A percentile compares a stretch with the other conserved stretches of the same genome.
Conservation (phyloP, 1,140 invertebrate genomes). For the Heterodera carotae region DNA sequence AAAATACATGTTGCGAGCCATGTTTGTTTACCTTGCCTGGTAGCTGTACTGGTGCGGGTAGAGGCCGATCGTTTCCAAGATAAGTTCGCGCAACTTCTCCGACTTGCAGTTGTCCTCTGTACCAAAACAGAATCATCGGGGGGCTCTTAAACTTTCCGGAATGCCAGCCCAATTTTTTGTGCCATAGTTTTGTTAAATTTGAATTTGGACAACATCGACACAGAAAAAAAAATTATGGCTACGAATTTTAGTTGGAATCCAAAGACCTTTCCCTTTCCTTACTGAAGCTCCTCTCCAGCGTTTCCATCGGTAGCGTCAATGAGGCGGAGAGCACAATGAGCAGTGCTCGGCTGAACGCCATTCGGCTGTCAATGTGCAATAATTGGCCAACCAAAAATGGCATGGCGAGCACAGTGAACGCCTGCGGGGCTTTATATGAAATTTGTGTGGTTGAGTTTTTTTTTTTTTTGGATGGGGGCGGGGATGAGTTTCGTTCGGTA, state of each 20-base stretch:
- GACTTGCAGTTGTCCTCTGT: slow-evolving; percentile 65
- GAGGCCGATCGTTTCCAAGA: slow-evolving; percentile 61
- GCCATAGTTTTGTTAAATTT: too few species aligned
- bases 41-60: slow-evolving; percentile 66
- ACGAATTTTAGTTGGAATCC: too few species aligned
- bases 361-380: slow-evolving; percentile 2
- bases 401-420: neutral
- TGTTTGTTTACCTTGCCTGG: slow-evolving; percentile 55
- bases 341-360: slow-evolving; percentile 4
- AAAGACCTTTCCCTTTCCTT: too few species aligned
- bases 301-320: slow-evolving; percentile 20
- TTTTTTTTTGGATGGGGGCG: neutral
- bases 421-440: neutral
- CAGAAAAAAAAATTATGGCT: neutral
- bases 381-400: neutral
- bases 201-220: too few species aligned
- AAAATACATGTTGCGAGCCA: neutral
- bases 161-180: too few species aligned
- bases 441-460: neutral
- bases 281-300: slow-evolving; percentile 29
- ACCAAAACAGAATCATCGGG: too few species aligned
- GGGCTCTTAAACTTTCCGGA: too few species aligned
- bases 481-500: neutral
- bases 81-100: slow-evolving; percentile 62
- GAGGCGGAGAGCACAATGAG: slow-evolving; percentile 4